Base-by-base conservation (phyloP, 1,140 invertebrate species). In the Pissodes strobi region DNA sequence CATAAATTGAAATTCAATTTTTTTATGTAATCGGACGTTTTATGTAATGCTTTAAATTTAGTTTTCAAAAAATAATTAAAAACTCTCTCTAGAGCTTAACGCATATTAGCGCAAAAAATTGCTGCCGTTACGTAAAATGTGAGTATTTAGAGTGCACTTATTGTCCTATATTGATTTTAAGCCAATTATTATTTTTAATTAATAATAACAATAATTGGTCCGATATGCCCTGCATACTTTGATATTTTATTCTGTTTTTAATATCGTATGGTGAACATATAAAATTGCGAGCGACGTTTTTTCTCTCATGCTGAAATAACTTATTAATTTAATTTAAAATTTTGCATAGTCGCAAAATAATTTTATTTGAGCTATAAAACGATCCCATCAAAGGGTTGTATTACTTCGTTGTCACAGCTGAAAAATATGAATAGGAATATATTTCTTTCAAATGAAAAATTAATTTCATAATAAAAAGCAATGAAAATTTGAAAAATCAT, bases 151-250 rank as follows among this genome's bases (percentile, higher is more conserved):
- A 52, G 49, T 34, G 49, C 49, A 52, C 23, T 45, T 45, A 57
- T 57, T 57, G 53, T 23, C 34, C 53, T 9, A 39, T 57, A 57
- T 57, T 57, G 53, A 57, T 57, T 39, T 57, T 21, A 19, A 17
- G 53, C 37, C 53, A 57, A 57, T 57, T 57, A 45, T 57, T 41
- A 57, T 57, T 57, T 57, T 52, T 52, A 52, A 52, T 52, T 52
- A 52, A 52, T 52, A 34, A 52, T 52, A 52, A 34, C 49, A 52
- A 52, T 52, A 52, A 52, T 52, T 52, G 49, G 49, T 13, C 49
- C 13, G 23, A 52, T 52, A 52, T 17, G 30, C n/a, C 23, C 49
- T 34, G 12, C 30, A 34, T 21, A 52, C 49, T 52, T 52, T 52
- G 49, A 52, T 52, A 52, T 52, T 52, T 52, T 52, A 52, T 52